A percentile compares a stretch with the other conserved stretches of the same genome.
phyloP scores from a whole-genome alignment of 2,113 vertebrate genomes.

The Neoarius graeffei region DNA sequence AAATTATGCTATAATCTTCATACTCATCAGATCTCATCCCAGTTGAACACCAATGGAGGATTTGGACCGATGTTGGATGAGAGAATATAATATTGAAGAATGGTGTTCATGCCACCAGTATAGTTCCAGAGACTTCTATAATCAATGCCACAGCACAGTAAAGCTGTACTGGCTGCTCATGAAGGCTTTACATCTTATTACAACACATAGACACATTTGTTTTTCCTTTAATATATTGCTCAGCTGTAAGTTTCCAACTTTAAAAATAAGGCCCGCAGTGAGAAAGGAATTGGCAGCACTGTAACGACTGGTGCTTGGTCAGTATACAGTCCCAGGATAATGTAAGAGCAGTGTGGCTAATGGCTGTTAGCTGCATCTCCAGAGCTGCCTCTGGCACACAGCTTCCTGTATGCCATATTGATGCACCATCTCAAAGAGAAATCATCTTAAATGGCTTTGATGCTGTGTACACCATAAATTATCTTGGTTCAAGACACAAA shows the following conservation, averaged over 20 bases:
- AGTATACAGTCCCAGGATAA: conserved; percentile 38
- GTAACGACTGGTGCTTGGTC: not conserved
- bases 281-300: not conserved
- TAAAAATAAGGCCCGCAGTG: not conserved
- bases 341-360: conserved; percentile 40
- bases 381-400: conserved; percentile 23
- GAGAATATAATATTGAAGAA: not conserved
- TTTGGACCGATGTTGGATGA: not conserved
- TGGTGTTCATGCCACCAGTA: not conserved
- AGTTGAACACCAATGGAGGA: not conserved
- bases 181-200: not conserved
- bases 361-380: conserved; percentile 45
- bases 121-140: not conserved
- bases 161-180: not conserved
- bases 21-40: not conserved
- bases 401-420: conserved; percentile 39
- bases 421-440: conserved; percentile 21
- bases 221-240: not conserved
- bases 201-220: not conserved
- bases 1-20: not conserved
- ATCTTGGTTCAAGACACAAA: conserved; percentile 35
- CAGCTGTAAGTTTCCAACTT: not conserved
- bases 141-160: not conserved
- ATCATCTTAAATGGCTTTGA: conserved; percentile 42
- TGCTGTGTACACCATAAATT: conserved; percentile 46